Conservation (phyloP, 2,888 invertebrate species). For the Therioaphis trifolii region DNA sequence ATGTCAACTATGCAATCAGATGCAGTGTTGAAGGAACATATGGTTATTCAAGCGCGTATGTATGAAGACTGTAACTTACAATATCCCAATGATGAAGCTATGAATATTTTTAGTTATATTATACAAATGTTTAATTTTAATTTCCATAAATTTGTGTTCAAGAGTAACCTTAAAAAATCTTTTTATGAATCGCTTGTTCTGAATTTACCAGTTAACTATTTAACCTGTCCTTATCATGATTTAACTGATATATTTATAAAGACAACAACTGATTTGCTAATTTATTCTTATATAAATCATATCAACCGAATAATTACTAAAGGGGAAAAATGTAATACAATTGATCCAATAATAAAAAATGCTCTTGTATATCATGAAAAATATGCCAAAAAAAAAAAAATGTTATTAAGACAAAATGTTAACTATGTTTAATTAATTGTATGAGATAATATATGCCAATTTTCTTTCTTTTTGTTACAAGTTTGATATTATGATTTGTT, state of each 20-base stretch:
- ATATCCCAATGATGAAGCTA: background rate
- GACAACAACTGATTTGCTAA: background rate
- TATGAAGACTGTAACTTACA: conserved; percentile 19
- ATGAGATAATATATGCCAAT: too few relatives aligned
- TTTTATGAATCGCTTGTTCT: background rate
- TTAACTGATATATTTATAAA: background rate
- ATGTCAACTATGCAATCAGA: background rate
- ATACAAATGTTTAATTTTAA: conserved; percentile 19
- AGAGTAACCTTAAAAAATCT: background rate
- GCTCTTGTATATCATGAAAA: conserved; percentile 8
- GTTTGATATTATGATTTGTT: background rate
- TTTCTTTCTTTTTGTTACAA: too few relatives aligned
- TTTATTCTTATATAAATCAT: conserved; percentile 16
- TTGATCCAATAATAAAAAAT: conserved; percentile 14
- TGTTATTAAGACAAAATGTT: conserved; percentile 8
- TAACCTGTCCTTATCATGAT: background rate
- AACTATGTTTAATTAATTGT: background rate
- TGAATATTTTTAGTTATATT: conserved; percentile 10
- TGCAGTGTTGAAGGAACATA: background rate
- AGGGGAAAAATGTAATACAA: conserved; percentile 1
- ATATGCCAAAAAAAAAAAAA: conserved; percentile 33
- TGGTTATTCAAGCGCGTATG: background rate
- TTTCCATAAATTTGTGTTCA: background rate
- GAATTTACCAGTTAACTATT: background rate
- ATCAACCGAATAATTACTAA: background rate